Base-by-base conservation (phyloP, 2,113 vertebrate genomes). In the Nothobranchius furzeri region DNA sequence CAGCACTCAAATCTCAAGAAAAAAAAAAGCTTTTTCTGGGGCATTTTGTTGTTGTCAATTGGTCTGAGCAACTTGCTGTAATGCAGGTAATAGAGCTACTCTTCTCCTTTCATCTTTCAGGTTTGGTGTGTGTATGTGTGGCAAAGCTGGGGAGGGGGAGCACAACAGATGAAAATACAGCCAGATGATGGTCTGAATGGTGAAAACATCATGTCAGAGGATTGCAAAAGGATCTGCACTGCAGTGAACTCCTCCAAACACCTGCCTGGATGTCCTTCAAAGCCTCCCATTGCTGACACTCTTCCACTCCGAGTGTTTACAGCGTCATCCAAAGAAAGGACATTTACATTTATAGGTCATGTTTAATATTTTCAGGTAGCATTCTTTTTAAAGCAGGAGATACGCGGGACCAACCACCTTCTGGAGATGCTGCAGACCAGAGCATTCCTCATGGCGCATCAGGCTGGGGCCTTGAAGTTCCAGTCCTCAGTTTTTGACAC, bases 71-170 rank as follows among this genome's bases (percentile, higher is more conserved):
- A 87, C 93, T 94, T 95, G 90, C 92, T 91, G 92, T 96, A 95
- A 95, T 96, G 93, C 93, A 95, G 91, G 92, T 97, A 98, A 97
- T 98, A 95, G 95, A 95, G 91, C 92, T 92, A 90, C 92, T 94
- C 91, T 95, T 89, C 91, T 85, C 91, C 95, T 98, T 98, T 98
- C 95, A 98, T 98, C 96, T 94, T 96, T 7, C 90, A 70, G 89
- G 90, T 89, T 84, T 90, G 87, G 80, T 90, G 93, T 82, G 45
- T 68, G 53, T 63, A 36, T 78, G 68, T 70, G 85, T 92, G 76
- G 88, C 90, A 92, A 63, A 82, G 91, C 90, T 90, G 30, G 70
- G 76, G 61, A 17, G 47, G 42, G 60, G 52, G 64, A 24, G 67
- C 87, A 79, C 92, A 91, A 89, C 82, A 76, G 73, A 71, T 73